Evolutionary conservation across 2,888 invertebrate genomes (phyloP).

Genomic region (Ypsolopha sequella): DNA sequence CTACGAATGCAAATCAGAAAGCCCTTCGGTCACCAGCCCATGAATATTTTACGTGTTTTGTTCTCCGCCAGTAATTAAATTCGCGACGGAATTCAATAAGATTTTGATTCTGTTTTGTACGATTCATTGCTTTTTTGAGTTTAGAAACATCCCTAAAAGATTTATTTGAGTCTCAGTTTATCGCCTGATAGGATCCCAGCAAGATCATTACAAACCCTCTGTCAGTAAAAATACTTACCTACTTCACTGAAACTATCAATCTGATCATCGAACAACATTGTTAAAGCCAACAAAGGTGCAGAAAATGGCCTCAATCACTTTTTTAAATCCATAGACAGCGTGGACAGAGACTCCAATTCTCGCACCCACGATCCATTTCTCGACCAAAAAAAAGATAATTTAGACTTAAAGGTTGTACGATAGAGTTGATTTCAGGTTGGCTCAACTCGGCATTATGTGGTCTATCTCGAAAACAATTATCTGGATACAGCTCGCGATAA

Average conservation of each 20-base stretch:
- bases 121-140: too few relatives aligned
- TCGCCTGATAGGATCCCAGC: too few relatives aligned
- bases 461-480: slow-evolving; percentile 47
- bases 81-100: slow-evolving; percentile 14
- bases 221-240: too few relatives aligned
- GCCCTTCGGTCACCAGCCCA: slow-evolving; percentile 33
- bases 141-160: too few relatives aligned
- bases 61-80: slow-evolving; percentile 38
- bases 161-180: too few relatives aligned
- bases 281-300: neutral
- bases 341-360: slow-evolving; percentile 18
- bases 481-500: slow-evolving; percentile 31
- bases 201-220: too few relatives aligned
- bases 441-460: neutral
- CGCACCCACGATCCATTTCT: slow-evolving; percentile 42
- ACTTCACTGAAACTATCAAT: too few relatives aligned
- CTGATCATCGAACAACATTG: neutral
- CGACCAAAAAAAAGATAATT: too few relatives aligned
- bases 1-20: slow-evolving; percentile 39
- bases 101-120: too few relatives aligned
- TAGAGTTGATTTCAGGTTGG: neutral
- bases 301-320: neutral
- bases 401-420: neutral
- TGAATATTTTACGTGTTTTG: slow-evolving; percentile 43
- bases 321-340: slow-evolving; percentile 15